These are phyloP conservation scores for Luscinia luscinia DNA, from an alignment of 2,797 vertebrate genomes.

Conservation along the genomic window DNA sequence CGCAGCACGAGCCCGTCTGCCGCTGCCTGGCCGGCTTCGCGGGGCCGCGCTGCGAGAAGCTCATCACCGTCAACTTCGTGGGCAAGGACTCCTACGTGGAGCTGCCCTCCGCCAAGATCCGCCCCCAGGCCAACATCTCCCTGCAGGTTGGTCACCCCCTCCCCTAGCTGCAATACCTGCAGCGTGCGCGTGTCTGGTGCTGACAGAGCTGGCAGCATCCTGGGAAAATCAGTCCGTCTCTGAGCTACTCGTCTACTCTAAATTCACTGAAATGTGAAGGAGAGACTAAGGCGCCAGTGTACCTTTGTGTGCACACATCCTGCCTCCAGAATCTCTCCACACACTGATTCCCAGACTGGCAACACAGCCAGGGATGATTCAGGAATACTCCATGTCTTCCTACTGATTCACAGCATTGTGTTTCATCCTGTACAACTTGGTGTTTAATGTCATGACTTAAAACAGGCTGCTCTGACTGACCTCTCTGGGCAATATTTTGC, in stretches of 20 bases:
- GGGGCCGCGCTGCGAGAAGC: slow-evolving; percentile 91
- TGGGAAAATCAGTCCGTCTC: background rate
- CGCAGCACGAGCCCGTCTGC: slow-evolving; percentile 89
- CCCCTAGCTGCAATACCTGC: background rate
- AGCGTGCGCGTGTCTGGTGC: fast-evolving
- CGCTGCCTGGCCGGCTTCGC: slow-evolving; percentile 91
- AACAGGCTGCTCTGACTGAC: background rate
- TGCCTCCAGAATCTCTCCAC: background rate
- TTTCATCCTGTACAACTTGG: background rate
- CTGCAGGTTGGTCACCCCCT: slow-evolving; percentile 82
- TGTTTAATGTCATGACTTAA: background rate
- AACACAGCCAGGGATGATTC: background rate
- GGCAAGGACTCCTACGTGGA: slow-evolving; percentile 91
- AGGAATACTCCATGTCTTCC: background rate
- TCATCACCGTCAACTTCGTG: slow-evolving; percentile 91
- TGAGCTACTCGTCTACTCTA: background rate
- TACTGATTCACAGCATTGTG: background rate
- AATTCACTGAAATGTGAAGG: background rate
- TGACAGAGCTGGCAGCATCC: background rate
- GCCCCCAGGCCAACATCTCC: slow-evolving; percentile 90
- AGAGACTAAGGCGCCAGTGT: background rate
- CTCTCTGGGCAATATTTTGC: background rate
- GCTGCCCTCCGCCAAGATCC: slow-evolving; percentile 86
- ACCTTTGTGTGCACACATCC: background rate
- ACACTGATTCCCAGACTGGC: background rate